phyloP scores from a whole-genome alignment of 2,888 invertebrate genomes.

The Clusia tigrina region DNA sequence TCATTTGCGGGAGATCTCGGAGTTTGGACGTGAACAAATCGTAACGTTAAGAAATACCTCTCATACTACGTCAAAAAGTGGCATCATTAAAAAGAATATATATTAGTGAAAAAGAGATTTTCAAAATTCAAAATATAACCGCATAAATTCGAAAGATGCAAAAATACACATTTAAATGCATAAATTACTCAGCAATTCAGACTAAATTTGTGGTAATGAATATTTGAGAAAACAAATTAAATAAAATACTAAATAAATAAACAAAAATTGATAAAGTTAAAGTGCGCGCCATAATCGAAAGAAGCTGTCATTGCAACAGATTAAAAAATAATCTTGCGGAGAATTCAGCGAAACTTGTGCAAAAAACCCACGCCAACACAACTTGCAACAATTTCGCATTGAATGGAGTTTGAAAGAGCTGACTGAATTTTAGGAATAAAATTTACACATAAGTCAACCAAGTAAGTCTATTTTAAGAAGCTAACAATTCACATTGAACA shows the following conservation, averaged over 20 bases:
- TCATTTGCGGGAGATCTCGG: conserved; percentile 49
- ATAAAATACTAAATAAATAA: conserved; percentile 6
- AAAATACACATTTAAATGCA: neutral
- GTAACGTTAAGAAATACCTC: neutral
- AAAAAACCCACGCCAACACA: no score
- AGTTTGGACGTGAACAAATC: conserved; percentile 38
- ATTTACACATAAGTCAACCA: no score
- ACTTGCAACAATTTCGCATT: no score
- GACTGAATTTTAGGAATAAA: no score
- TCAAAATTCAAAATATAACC: no score
- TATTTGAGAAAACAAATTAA: conserved; percentile 10
- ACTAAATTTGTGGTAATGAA: neutral
- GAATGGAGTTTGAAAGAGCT: no score
- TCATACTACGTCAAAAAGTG: neutral
- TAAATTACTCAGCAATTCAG: neutral
- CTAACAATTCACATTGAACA: no score
- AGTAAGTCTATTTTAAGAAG: no score
- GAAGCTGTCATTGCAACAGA: neutral
- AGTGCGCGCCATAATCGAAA: neutral
- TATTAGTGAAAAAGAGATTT: no score
- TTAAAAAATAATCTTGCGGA: conserved; percentile 11
- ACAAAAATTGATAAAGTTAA: conserved; percentile 13
- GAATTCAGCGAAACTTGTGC: no score
- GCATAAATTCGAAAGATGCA: no score
- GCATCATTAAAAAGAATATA: no score